Conservation (phyloP, 2,888 invertebrate genomes). For the Acrobasis repandana region DNA sequence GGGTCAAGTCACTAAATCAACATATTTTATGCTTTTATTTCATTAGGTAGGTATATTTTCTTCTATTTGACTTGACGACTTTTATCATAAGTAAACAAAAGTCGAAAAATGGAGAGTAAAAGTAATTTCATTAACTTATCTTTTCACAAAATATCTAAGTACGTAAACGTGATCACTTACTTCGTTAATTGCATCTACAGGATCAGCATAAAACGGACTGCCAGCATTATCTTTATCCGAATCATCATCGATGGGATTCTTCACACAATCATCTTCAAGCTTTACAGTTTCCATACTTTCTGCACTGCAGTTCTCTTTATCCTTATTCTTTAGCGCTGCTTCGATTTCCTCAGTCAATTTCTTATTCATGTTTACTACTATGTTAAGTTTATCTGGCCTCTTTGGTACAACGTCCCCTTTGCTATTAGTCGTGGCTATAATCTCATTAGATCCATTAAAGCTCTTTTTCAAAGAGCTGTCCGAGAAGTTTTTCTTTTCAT, state of each 20-base stretch:
- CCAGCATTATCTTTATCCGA: slow-evolving; percentile 86
- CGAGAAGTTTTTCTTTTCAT: slow-evolving; percentile 68
- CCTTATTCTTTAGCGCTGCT: slow-evolving; percentile 67
- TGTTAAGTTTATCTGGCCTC: slow-evolving; percentile 77
- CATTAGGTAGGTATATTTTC: no score
- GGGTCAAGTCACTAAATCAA: no score
- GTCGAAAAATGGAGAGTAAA: no score
- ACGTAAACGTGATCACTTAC: slow-evolving; percentile 47
- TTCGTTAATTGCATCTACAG: slow-evolving; percentile 91
- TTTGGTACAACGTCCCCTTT: slow-evolving; percentile 75
- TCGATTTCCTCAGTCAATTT: slow-evolving; percentile 77
- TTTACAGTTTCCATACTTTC: slow-evolving; percentile 80
- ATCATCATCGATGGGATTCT: slow-evolving; percentile 56
- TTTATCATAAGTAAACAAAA: no score
- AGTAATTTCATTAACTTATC: no score
- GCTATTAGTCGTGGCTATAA: slow-evolving; percentile 77
- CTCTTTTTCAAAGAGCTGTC: slow-evolving; percentile 68
- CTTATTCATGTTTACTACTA: slow-evolving; percentile 75
- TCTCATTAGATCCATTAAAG: slow-evolving; percentile 66
- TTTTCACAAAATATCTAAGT: neutral
- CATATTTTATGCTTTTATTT: no score
- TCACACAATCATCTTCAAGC: slow-evolving; percentile 65
- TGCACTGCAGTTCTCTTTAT: slow-evolving; percentile 65
- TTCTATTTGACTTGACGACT: no score
- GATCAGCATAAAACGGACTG: slow-evolving; percentile 95